phyloP scores from a whole-genome alignment of 1,140 invertebrate species.

The Diabrotica virgifera region DNA sequence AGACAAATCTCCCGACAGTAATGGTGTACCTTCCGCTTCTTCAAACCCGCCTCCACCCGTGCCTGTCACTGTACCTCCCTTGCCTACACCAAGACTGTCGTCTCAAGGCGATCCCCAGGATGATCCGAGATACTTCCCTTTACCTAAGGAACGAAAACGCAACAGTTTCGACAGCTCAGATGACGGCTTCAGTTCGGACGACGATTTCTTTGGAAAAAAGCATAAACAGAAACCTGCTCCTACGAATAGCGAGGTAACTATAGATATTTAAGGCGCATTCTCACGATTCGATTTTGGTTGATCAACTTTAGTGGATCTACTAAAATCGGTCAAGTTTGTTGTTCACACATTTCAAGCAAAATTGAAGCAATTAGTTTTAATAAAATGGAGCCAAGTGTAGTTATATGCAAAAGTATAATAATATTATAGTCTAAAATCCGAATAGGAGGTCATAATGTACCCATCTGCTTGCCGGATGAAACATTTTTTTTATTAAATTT shows the following conservation, averaged over 20 bases:
- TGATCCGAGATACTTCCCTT: conserved; percentile 66
- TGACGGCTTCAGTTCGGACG: conserved; percentile 62
- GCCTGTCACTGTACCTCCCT: conserved; percentile 26
- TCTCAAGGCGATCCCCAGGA: conserved; percentile 54
- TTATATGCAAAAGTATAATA: no score
- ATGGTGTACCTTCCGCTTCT: conserved; percentile 35
- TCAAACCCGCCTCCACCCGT: conserved; percentile 1
- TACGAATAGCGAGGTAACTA: neutral
- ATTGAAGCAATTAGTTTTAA: no score
- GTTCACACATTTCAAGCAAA: no score
- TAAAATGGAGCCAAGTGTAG: no score
- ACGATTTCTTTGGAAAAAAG: conserved; percentile 55
- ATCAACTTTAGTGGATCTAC: no score
- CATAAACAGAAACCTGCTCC: conserved; percentile 21
- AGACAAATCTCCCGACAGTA: conserved; percentile 22
- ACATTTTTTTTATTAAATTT: no score
- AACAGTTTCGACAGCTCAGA: conserved; percentile 66
- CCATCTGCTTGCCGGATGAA: no score
- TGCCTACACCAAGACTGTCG: conserved; percentile 34
- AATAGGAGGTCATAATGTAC: no score
- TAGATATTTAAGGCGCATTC: neutral
- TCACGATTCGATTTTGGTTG: no score
- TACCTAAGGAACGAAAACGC: conserved; percentile 67
- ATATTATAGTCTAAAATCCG: no score
- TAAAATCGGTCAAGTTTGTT: no score